Conservation (phyloP, 2,113 vertebrate genomes). For the Indicator maculatus region DNA sequence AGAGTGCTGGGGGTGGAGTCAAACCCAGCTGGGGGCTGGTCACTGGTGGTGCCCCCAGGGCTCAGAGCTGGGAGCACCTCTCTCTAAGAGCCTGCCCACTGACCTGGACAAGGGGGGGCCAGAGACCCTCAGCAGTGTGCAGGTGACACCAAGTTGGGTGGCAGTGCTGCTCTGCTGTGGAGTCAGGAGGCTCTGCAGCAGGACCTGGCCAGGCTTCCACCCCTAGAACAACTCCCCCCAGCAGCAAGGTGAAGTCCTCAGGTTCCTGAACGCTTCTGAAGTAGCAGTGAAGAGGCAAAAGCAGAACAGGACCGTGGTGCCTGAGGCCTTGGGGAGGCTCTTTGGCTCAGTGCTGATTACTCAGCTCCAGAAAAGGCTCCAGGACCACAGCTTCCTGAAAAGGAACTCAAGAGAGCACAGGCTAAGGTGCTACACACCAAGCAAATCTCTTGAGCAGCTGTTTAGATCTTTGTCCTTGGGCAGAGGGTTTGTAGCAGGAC, state of each 20-base stretch:
- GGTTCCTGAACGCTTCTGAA: not conserved
- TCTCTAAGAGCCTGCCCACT: no score
- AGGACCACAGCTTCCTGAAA: not conserved
- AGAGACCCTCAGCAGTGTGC: no score
- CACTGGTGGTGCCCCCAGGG: no score
- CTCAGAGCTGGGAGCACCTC: no score
- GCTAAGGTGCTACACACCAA: accelerated
- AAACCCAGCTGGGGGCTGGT: no score
- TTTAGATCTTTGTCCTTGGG: not conserved
- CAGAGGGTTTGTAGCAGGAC: not conserved
- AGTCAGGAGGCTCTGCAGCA: no score
- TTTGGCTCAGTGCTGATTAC: accelerated
- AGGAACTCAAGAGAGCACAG: not conserved
- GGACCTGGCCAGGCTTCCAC: no score
- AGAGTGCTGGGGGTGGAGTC: no score
- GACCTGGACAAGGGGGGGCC: no score
- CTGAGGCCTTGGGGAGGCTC: accelerated
- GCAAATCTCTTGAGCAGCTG: not conserved
- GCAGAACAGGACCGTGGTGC: not conserved
- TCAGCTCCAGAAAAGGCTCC: not conserved
- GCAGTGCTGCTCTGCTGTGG: no score
- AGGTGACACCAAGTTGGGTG: no score
- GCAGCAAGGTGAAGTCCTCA: accelerated
- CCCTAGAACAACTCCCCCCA: accelerated
- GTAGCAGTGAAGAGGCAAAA: not conserved